These are phyloP conservation scores for Saccopteryx leptura DNA, from an alignment of 2,113 vertebrate species.

Conservation along the genomic window DNA sequence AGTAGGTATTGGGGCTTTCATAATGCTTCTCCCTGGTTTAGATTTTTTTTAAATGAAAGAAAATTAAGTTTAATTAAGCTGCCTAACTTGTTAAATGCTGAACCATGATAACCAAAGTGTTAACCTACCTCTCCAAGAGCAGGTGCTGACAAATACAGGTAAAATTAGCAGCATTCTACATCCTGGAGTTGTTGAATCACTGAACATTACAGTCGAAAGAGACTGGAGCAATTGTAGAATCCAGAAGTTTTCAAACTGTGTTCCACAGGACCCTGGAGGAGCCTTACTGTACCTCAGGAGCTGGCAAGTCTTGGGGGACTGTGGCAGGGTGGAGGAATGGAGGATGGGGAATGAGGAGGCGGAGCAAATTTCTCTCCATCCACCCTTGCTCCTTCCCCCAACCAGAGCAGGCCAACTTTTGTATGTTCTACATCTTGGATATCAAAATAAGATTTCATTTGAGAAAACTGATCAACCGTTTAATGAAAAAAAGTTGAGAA, in stretches of 20 bases:
- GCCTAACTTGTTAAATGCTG: conserved; percentile 37
- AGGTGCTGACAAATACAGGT: background rate
- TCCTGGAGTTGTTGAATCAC: background rate
- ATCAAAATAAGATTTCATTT: conserved; percentile 6
- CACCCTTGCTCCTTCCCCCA: background rate
- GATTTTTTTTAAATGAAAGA: conserved; percentile 19
- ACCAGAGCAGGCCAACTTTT: background rate
- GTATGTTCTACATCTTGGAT: background rate
- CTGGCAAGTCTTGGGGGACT: background rate
- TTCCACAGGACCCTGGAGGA: background rate
- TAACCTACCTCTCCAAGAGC: background rate
- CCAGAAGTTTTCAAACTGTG: background rate
- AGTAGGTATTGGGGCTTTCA: background rate
- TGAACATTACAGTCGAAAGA: conserved; percentile 49
- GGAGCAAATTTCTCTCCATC: background rate
- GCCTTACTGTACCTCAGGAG: background rate
- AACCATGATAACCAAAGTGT: conserved; percentile 18
- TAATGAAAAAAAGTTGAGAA: conserved; percentile 36
- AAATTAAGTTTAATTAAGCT: conserved; percentile 55
- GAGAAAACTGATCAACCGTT: background rate
- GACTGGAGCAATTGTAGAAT: background rate
- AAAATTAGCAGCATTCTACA: conserved; percentile 5
- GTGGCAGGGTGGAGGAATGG: too few relatives aligned
- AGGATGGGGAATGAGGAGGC: background rate
- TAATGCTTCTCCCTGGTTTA: background rate